Evolutionary conservation across 2,888 invertebrate species (phyloP).

Genomic region (Napeogenes sylphis): DNA sequence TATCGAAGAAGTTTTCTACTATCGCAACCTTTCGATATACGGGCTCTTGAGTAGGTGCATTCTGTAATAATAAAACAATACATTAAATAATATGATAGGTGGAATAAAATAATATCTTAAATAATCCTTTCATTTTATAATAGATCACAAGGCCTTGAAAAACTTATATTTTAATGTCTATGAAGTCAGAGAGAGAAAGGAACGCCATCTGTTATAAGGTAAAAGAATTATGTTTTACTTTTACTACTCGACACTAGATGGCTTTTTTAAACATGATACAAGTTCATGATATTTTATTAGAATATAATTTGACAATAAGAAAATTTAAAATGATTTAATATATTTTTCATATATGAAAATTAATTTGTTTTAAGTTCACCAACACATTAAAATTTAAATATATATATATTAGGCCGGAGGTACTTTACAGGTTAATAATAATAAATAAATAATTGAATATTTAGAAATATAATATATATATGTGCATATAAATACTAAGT

Average conservation of each 20-base stretch:
- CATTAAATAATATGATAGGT: neutral
- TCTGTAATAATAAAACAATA: constrained; percentile 76
- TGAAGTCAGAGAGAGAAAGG: too few species aligned
- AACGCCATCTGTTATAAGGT: constrained; percentile 40
- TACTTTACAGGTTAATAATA: too few species aligned
- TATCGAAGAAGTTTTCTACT: constrained; percentile 98
- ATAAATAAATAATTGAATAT: too few species aligned
- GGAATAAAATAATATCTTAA: neutral
- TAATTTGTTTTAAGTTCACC: neutral
- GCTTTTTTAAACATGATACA: constrained; percentile 1
- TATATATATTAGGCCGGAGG: neutral
- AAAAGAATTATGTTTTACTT: constrained; percentile 17
- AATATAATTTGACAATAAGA: neutral
- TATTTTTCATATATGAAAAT: too few species aligned
- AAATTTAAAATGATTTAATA: too few species aligned
- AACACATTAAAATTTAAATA: neutral
- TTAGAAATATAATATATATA: too few species aligned
- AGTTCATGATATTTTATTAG: neutral
- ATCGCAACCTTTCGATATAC: constrained; percentile 95
- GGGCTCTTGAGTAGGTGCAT: constrained; percentile 82
- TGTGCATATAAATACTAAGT: too few species aligned
- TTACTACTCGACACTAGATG: constrained; percentile 39
- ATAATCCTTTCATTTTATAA: too few species aligned
- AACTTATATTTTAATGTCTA: too few species aligned
- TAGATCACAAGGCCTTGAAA: too few species aligned